Conservation (phyloP, 2,888 invertebrate species). For the Keiferia lycopersicella region DNA sequence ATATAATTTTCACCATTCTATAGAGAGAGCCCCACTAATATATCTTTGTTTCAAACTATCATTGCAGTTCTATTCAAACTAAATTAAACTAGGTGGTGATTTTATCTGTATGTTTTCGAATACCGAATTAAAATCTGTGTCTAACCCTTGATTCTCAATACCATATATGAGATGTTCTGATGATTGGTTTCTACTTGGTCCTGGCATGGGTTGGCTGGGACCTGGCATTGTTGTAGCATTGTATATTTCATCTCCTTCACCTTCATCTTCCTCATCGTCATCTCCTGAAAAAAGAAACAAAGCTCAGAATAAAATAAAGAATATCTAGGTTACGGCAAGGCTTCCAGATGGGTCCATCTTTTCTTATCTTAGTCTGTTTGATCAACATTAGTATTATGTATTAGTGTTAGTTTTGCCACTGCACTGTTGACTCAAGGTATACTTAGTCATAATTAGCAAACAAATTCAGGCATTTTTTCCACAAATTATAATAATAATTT, state of each 20-base stretch:
- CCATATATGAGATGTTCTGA: slow-evolving; percentile 77
- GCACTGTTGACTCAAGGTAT: too few relatives aligned
- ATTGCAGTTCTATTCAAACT: slow-evolving; percentile 26
- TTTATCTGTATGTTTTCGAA: slow-evolving; percentile 83
- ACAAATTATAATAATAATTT: too few relatives aligned
- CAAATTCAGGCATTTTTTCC: too few relatives aligned
- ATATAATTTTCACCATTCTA: background rate
- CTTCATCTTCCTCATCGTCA: slow-evolving; percentile 76
- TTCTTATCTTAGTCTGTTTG: too few relatives aligned
- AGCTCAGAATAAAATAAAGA: too few relatives aligned
- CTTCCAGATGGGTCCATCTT: too few relatives aligned
- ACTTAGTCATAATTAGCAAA: too few relatives aligned
- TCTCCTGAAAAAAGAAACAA: slow-evolving; percentile 58
- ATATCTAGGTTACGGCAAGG: too few relatives aligned
- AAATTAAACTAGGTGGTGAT: slow-evolving; percentile 69
- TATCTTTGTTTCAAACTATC: background rate
- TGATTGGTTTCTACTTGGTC: slow-evolving; percentile 71
- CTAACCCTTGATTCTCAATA: slow-evolving; percentile 81
- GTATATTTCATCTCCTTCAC: slow-evolving; percentile 72
- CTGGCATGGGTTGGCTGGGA: slow-evolving; percentile 57
- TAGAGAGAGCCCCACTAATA: background rate
- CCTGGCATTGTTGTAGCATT: slow-evolving; percentile 69
- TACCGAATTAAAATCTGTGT: slow-evolving; percentile 83
- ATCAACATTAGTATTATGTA: too few relatives aligned
- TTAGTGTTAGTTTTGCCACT: background rate